These are phyloP conservation scores for Tamandua tetradactyla DNA, from an alignment of 2,797 vertebrate genomes.

Conservation along the genomic window DNA sequence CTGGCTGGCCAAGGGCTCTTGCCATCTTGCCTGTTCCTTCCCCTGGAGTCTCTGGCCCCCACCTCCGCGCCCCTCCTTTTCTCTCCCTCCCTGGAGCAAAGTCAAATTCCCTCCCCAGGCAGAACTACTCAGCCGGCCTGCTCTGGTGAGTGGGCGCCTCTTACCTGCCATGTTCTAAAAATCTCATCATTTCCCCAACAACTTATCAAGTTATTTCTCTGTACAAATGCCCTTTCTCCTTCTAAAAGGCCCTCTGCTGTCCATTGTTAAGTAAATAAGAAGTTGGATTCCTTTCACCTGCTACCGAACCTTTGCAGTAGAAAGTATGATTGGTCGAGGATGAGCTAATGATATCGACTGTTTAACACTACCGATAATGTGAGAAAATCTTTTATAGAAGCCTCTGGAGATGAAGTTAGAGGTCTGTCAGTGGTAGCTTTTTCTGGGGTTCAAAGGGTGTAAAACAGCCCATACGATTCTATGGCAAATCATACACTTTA, in stretches of 20 bases:
- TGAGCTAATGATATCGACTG: not conserved
- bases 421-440: not conserved
- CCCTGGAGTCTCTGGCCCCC: not conserved
- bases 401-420: not conserved
- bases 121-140: not conserved
- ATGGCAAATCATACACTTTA: not conserved
- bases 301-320: not conserved
- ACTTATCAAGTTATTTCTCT: not conserved
- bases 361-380: not conserved
- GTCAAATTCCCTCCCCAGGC: not conserved
- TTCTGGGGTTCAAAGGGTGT: not conserved
- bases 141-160: not conserved
- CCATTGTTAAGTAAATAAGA: not conserved
- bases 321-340: not conserved
- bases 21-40: rapidly evolving
- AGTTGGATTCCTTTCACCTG: not conserved
- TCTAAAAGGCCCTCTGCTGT: not conserved
- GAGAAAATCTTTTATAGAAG: not conserved
- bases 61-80: no score
- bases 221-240: not conserved
- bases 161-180: not conserved
- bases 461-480: not conserved
- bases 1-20: not conserved
- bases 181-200: not conserved
- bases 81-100: not conserved